phyloP scores from a whole-genome alignment of 2,888 invertebrate genomes.

The Plagodis pulveraria region DNA sequence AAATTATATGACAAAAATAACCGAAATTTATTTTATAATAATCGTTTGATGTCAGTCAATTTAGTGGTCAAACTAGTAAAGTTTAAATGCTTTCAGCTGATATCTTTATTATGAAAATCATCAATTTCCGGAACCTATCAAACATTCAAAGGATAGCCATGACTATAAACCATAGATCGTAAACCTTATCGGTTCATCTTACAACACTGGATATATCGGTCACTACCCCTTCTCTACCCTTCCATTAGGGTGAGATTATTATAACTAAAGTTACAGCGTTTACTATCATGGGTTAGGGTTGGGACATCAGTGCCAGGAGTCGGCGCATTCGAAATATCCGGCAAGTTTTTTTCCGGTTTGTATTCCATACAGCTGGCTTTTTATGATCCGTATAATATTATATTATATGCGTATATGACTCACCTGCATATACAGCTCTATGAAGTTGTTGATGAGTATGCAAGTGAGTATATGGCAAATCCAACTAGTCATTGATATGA shows the following conservation, averaged over 20 bases:
- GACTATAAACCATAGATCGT: constrained; percentile 18
- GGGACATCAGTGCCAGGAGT: background rate
- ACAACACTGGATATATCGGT: constrained; percentile 20
- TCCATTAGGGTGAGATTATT: constrained; percentile 31
- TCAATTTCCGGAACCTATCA: constrained; percentile 7
- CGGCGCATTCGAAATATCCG: constrained; percentile 5
- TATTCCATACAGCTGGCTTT: too few relatives aligned
- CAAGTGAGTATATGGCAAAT: too few relatives aligned
- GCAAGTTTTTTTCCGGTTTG: background rate
- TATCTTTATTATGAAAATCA: background rate
- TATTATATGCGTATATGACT: too few relatives aligned
- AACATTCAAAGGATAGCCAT: constrained; percentile 12
- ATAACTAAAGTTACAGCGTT: constrained; percentile 24
- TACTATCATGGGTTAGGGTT: constrained; percentile 11
- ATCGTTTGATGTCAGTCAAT: too few relatives aligned
- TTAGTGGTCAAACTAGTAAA: too few relatives aligned
- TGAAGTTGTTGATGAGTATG: too few relatives aligned
- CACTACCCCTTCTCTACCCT: constrained; percentile 25
- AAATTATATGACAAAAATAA: too few relatives aligned
- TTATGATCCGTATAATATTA: too few relatives aligned
- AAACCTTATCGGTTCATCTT: constrained; percentile 29
- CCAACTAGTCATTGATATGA: too few relatives aligned
- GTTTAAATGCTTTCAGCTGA: too few relatives aligned
- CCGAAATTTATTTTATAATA: too few relatives aligned
- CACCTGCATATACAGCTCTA: too few relatives aligned